Conservation (phyloP, 2,888 invertebrate genomes). For the Hirudinaria manillensis region DNA sequence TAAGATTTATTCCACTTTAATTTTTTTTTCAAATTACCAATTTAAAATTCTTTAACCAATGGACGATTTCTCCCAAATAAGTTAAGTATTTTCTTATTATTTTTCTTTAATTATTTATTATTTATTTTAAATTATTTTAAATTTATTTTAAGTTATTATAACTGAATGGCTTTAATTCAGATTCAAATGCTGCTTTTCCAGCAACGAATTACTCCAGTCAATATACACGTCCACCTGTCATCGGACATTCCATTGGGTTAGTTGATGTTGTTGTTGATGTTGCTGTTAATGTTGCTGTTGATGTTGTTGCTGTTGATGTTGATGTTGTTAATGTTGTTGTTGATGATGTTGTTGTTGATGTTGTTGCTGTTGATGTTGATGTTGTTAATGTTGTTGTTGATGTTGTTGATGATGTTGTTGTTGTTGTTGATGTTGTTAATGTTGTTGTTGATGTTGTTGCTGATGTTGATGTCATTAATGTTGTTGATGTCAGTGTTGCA, state of each 20-base stretch:
- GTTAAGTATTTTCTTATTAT: no score
- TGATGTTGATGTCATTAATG: no score
- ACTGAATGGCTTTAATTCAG: neutral
- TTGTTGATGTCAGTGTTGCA: no score
- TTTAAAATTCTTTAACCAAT: no score
- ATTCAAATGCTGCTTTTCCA: neutral
- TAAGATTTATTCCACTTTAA: no score
- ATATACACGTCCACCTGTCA: neutral
- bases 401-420: no score
- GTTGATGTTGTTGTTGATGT: neutral
- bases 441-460: no score
- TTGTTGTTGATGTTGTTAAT: no score
- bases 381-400: neutral
- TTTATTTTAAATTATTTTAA: neutral
- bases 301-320: neutral
- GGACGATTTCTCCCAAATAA: no score
- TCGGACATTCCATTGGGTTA: neutral
- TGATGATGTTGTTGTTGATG: neutral
- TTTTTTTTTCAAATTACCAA: no score
- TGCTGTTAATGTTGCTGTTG: neutral
- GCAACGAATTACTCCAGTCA: neutral
- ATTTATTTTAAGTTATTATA: neutral
- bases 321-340: neutral
- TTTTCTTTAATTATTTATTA: no score
- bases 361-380: neutral